phyloP scores from a whole-genome alignment of 2,113 vertebrate genomes.

The Herpailurus yagouaroundi region DNA sequence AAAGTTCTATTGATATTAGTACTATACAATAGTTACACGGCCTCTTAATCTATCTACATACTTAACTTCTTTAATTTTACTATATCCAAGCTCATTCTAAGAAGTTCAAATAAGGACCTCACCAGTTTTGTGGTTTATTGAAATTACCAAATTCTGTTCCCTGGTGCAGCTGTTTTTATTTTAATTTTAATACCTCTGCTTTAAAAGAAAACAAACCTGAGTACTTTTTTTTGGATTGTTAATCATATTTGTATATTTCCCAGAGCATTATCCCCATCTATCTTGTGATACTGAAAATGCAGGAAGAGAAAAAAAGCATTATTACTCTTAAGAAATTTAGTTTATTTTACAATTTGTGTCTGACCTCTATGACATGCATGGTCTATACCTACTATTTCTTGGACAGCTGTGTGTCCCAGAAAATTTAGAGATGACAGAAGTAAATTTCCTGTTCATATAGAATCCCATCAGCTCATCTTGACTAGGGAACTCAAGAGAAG shows the following conservation, averaged over 20 bases:
- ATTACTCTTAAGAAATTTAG: neutral
- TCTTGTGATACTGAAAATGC: neutral
- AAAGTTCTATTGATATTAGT: neutral
- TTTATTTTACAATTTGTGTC: neutral
- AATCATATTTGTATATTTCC: neutral
- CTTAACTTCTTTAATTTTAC: neutral
- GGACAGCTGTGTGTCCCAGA: neutral
- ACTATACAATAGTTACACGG: neutral
- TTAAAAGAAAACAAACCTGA: neutral
- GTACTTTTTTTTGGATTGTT: neutral
- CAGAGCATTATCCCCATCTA: neutral
- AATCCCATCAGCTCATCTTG: neutral
- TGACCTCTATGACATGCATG: neutral
- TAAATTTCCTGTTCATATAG: neutral
- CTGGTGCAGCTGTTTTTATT: neutral
- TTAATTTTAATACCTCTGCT: neutral
- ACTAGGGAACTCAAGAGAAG: neutral
- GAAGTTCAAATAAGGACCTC: neutral
- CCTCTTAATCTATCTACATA: neutral
- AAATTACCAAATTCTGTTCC: neutral
- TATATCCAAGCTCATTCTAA: neutral
- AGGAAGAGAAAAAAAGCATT: neutral
- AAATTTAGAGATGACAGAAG: neutral
- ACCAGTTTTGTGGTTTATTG: neutral
- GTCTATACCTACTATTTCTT: neutral